Base-by-base conservation (phyloP, 2,113 vertebrate species). In the Choloepus hoffmanni region DNA sequence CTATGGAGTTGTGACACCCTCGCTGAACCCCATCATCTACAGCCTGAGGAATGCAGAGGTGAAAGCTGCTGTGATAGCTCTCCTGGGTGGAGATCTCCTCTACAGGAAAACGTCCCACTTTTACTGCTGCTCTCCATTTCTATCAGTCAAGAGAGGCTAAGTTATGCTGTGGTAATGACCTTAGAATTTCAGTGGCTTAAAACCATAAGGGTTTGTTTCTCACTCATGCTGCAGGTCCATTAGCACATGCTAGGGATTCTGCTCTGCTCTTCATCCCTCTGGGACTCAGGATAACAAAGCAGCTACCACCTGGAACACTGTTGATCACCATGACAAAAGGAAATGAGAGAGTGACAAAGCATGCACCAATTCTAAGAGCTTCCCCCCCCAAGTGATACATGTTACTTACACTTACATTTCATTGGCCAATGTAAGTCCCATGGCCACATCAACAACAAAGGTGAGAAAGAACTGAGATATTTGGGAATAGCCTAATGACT, bases 31-130 rank as follows among this genome's bases (percentile, higher is more conserved):
- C 48, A 73, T 98, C 62, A 96, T 97, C 92, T 97, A 96, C 36
- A 97, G 97, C 89, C 95, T 98, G 67, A 97, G 98, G 93, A 98
- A 95, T 1, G 0, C 73, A 12, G 98, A 98, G 45, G 97, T 98
- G 55, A 98, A 94, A 76, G n/a, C 76, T 0, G 90, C 90, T 12
- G 4, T 58, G 23, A 4, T 33, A 9, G 85, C 65, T 68, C 63
- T 97, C 19, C 62, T 96, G 19, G 1, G 18, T 11, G 90, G 94
- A 53, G 40, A n/a, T 7, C 67, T 93, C n/a, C 55, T 94, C 11
- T 83, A 48, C 84, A 94, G 95, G 73, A 92, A 92, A 83, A 60
- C 43, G n/a, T 6, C 77, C 77, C 33, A 14, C 50, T 23, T 84
- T 40, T 40, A 36, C 60, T 81, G 62, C 9, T 85, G 82, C 40